phyloP scores from a whole-genome alignment of 2,113 vertebrate species.

The Silurus asotus region DNA sequence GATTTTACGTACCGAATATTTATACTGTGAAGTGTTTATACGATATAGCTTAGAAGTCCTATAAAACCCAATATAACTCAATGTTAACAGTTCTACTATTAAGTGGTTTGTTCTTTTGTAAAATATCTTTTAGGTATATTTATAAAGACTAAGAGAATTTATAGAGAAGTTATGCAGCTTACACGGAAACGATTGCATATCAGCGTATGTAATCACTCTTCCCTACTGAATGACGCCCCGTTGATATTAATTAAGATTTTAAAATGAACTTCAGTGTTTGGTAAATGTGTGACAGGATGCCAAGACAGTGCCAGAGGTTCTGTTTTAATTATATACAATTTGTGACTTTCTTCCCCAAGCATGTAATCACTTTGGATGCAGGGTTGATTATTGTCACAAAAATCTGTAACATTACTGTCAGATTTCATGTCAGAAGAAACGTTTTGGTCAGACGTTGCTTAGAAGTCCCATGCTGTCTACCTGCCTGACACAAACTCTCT shows the following conservation, averaged over 20 bases:
- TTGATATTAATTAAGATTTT: slow-evolving; percentile 25
- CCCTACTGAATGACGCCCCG: background rate
- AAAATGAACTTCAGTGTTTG: background rate
- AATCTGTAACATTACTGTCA: background rate
- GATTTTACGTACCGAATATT: background rate
- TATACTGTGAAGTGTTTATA: background rate
- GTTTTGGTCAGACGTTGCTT: background rate
- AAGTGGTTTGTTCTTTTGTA: background rate
- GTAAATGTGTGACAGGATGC: background rate
- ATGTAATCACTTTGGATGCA: background rate
- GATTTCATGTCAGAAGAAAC: background rate
- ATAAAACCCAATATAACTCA: background rate
- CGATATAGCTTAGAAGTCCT: background rate
- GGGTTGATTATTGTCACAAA: slow-evolving; percentile 21
- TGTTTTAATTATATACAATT: slow-evolving; percentile 30
- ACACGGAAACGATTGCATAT: background rate
- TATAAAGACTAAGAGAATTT: background rate
- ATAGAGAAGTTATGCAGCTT: background rate
- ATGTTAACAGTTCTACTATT: background rate
- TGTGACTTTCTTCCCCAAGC: background rate
- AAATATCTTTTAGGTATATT: background rate
- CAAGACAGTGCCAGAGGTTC: slow-evolving; percentile 4
- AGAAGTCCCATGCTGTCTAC: background rate
- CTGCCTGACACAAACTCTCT: background rate
- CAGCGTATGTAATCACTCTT: background rate